Percentiles rank a stretch among this genome's conserved stretches.
Conservation (phyloP, 2,113 vertebrate genomes). For the Sapajus apella region DNA sequence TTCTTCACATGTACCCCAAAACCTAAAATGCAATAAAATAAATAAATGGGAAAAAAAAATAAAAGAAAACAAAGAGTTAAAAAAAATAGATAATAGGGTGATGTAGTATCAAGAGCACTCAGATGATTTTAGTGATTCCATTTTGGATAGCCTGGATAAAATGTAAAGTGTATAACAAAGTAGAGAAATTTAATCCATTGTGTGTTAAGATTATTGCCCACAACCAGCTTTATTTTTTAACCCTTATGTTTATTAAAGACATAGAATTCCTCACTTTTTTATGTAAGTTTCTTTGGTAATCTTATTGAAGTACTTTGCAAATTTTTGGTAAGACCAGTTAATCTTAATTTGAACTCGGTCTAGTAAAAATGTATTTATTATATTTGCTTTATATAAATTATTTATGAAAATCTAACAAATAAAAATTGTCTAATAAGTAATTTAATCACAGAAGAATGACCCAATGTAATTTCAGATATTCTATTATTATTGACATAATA, state of each 20-base stretch:
- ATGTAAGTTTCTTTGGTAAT: neutral
- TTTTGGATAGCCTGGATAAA: neutral
- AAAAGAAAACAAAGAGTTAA: no score
- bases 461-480: neutral
- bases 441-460: neutral
- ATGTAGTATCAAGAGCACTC: neutral
- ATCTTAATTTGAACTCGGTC: constrained; percentile 35
- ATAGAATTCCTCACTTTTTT: neutral
- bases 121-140: neutral
- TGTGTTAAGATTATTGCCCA: neutral
- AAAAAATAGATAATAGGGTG: neutral
- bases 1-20: no score
- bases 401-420: constrained; percentile 8
- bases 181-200: neutral
- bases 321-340: neutral
- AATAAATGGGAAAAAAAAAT: no score
- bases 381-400: constrained; percentile 38
- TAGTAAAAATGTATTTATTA: constrained; percentile 32
- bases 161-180: rapidly evolving
- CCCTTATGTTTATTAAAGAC: neutral
- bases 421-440: constrained; percentile 56
- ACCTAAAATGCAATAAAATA: no score
- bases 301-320: neutral
- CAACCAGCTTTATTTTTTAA: neutral
- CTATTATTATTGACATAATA: neutral